These are phyloP conservation scores for Sympetrum striolatum DNA, from an alignment of 2,888 invertebrate species.

Conservation along the genomic window DNA sequence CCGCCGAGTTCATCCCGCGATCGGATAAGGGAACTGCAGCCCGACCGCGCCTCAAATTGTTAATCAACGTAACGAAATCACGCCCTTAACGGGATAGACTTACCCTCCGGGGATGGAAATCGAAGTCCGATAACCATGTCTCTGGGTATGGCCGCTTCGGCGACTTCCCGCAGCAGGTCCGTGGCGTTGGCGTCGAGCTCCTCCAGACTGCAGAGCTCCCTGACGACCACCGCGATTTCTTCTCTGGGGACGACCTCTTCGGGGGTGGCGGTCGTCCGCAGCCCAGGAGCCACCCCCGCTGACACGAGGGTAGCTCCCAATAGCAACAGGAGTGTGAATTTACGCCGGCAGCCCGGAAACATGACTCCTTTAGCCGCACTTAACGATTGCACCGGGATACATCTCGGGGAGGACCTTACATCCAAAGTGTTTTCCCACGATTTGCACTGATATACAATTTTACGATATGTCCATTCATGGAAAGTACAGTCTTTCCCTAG, in stretches of 20 bases:
- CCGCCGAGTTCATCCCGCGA: not conserved
- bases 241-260: not conserved
- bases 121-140: constrained; percentile 3
- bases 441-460: not conserved
- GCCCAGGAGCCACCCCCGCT: not conserved
- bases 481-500: too few species aligned
- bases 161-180: not conserved
- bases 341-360: not conserved
- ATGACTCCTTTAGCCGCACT: not conserved
- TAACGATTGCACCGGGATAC: not conserved
- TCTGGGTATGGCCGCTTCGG: not conserved
- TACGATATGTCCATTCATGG: not conserved
- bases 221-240: not conserved
- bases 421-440: not conserved
- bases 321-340: not conserved
- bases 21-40: not conserved
- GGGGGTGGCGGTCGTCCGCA: not conserved
- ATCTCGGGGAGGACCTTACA: not conserved
- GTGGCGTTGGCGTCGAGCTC: constrained; percentile 1
- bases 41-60: not conserved
- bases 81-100: not conserved
- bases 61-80: not conserved
- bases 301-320: not conserved
- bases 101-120: not conserved
- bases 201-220: not conserved